Evolutionary conservation across 2,797 vertebrate species (phyloP).

Genomic region (Lepidocolaptes lacrymiger): DNA sequence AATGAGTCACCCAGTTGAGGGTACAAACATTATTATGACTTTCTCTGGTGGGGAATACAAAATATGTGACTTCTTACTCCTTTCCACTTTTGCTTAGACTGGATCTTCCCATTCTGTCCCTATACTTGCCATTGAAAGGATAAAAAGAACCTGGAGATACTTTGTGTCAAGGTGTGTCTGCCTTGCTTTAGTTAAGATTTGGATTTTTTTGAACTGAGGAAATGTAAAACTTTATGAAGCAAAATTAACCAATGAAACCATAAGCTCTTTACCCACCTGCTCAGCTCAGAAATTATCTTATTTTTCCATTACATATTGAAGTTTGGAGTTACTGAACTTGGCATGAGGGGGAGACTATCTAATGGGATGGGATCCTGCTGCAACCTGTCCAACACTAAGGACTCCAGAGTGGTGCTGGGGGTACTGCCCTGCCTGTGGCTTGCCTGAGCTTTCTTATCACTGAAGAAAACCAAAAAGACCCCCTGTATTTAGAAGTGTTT

Average conservation of each 20-base stretch:
- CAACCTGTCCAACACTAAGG: neutral
- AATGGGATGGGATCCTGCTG: neutral
- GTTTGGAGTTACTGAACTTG: neutral
- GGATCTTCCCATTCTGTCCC: neutral
- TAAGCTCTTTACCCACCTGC: neutral
- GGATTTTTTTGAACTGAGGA: neutral
- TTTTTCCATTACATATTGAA: neutral
- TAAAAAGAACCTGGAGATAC: accelerated
- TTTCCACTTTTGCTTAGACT: neutral
- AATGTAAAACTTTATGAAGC: neutral
- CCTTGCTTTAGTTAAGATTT: neutral
- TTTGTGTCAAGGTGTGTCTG: neutral
- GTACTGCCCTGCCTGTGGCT: neutral
- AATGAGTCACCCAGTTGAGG: neutral
- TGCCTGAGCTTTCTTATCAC: neutral
- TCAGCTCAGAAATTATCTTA: neutral
- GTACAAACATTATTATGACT: neutral
- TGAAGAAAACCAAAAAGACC: neutral
- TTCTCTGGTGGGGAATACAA: neutral
- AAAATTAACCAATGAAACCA: neutral
- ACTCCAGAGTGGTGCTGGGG: neutral
- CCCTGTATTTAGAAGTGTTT: neutral
- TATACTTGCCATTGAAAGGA: neutral
- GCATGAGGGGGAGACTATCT: neutral
- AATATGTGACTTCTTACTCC: neutral